Evolutionary conservation across 2,113 vertebrate species (phyloP).

Genomic region (Marcusenius ussheri): DNA sequence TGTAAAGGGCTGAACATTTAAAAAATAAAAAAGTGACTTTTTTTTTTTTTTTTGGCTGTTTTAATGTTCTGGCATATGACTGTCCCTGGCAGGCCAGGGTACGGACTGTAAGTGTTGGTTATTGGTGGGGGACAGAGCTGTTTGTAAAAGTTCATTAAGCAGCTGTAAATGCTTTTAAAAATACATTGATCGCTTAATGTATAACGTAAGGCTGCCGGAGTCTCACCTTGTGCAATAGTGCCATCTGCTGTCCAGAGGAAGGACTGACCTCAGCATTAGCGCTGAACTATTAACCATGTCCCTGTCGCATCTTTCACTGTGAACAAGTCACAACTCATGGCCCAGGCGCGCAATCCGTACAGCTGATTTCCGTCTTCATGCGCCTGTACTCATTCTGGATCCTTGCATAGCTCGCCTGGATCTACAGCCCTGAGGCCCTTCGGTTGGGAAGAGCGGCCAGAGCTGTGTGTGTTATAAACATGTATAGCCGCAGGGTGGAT

Average conservation of each 20-base stretch:
- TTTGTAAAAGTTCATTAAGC: conserved; percentile 44
- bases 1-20: neutral
- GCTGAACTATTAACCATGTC: neutral
- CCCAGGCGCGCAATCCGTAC: neutral
- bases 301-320: neutral
- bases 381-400: neutral
- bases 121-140: neutral
- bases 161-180: conserved; percentile 40
- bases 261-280: conserved; percentile 27
- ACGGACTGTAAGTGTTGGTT: conserved; percentile 21
- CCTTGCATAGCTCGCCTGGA: neutral
- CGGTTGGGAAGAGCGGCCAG: neutral
- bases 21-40: neutral
- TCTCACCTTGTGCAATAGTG: conserved; percentile 52
- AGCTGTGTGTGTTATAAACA: neutral
- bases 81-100: neutral
- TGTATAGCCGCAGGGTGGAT: neutral
- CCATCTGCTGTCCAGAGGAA: conserved; percentile 61
- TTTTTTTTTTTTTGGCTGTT: neutral
- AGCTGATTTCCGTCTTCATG: neutral
- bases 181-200: conserved; percentile 46
- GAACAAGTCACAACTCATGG: neutral
- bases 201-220: conserved; percentile 31
- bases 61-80: neutral
- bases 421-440: neutral